Base-by-base conservation (phyloP, 1,140 invertebrate genomes). In the Colletes latitarsis region DNA sequence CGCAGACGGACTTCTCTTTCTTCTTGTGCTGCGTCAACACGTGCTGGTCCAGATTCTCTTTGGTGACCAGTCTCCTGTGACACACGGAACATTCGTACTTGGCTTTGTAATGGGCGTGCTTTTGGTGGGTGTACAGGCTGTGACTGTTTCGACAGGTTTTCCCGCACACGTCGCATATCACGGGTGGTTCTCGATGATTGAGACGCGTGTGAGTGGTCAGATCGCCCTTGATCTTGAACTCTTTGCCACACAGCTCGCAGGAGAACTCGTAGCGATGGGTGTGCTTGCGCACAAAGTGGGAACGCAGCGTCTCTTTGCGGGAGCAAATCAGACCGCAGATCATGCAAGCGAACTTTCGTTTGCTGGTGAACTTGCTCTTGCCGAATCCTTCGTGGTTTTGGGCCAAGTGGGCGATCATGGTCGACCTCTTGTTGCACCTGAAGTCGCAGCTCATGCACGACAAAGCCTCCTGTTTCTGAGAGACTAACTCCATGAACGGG, bases 141-240 rank as follows among this genome's bases (percentile, higher is more conserved):
- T 93, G 92, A 19, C 91, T 92, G 77, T 93, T 93, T 0, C 89
- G 78, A 46, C 92, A 93, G 0, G 89, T 91, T 82, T 97, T 96
- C 3, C 94, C 93, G 85, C 96, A 97, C 0, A 95, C 88, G 30
- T 94, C 92, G 87, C 97, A 98, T 19, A 93, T 90, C 77, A 96
- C 96, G 0, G 95, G 95, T 3, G 96, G 93, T 77, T 95, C 94
- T 9, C 94, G 93, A 17, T 94, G 94, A 60, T 95, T 94, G 55
- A 95, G 94, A 30, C 95, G 92, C 17, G 94, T 93, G 88, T 97
- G 96, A 15, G 94, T 94, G 12, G 95, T 95, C 70, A 97, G 91
- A 82, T 96, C 92, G 2, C 94, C 92, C 39, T 90, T 91, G 52
- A 93, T 92, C 60, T 94, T 94, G 81, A 95, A 95, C 19, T 93